Conservation (phyloP, 2,888 invertebrate genomes). For the Drymonia ruficornis region DNA sequence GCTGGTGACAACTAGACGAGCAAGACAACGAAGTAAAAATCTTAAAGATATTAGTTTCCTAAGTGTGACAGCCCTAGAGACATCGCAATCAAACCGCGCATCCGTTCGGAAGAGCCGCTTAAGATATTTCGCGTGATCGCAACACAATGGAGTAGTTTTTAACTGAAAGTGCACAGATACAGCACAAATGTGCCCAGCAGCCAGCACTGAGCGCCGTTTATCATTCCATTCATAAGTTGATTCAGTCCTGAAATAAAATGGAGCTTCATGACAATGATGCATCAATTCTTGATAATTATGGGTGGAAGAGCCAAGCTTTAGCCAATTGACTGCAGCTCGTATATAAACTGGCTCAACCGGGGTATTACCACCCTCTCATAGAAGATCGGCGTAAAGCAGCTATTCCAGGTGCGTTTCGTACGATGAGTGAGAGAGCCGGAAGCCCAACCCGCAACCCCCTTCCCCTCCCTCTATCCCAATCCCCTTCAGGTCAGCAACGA, state of each 20-base stretch:
- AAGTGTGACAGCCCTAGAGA: not conserved
- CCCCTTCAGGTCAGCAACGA: no score
- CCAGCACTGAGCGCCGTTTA: not conserved
- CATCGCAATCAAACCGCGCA: slow-evolving; percentile 5
- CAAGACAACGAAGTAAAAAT: not conserved
- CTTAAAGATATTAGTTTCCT: not conserved
- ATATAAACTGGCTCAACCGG: no score
- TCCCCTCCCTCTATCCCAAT: no score
- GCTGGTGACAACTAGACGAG: no score
- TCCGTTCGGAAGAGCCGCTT: slow-evolving; percentile 5
- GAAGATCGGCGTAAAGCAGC: no score
- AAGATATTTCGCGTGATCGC: slow-evolving; percentile 7
- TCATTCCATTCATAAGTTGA: not conserved
- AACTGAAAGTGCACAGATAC: slow-evolving; percentile 5
- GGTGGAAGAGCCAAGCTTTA: no score
- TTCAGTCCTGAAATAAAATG: not conserved
- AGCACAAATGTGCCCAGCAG: not conserved
- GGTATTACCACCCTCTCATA: no score
- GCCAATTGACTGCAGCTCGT: no score
- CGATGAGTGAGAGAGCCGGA: no score
- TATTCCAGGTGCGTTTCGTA: no score
- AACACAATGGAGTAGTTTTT: slow-evolving; percentile 4
- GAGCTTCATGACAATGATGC: not conserved
- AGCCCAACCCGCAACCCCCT: no score
- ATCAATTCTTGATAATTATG: no score